Evolutionary conservation across 2,888 invertebrate species (phyloP).

Genomic region (Epinotia ramella): DNA sequence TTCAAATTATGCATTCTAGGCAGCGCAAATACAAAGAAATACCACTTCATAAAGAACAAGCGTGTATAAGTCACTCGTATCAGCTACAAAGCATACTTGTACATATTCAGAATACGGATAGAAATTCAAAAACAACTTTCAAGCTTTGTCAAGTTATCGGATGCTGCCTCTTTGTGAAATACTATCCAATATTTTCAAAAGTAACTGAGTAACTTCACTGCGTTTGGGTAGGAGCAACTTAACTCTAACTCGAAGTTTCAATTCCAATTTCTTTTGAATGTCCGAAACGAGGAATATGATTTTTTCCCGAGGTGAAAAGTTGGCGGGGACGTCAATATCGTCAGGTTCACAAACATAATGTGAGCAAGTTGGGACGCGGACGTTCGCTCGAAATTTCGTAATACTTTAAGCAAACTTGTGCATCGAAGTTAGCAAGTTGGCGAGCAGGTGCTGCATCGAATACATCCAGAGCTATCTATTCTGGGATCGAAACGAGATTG

Average conservation of each 20-base stretch:
- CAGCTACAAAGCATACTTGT: conserved; percentile 32
- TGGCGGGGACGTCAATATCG: conserved; percentile 66
- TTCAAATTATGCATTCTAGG: background rate
- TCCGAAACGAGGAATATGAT: conserved; percentile 58
- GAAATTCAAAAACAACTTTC: conserved; percentile 65
- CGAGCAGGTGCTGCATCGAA: conserved; percentile 78
- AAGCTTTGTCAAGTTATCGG: conserved; percentile 63
- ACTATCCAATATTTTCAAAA: conserved; percentile 67
- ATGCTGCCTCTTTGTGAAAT: conserved; percentile 66
- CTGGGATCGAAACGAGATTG: conserved; percentile 40
- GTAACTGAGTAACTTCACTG: conserved; percentile 61
- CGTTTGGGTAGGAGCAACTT: conserved; percentile 54
- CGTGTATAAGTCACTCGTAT: conserved; percentile 20
- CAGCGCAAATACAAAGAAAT: conserved; percentile 18
- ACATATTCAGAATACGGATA: conserved; percentile 48
- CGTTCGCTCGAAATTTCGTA: conserved; percentile 76
- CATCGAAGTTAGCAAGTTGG: conserved; percentile 69
- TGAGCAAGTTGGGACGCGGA: conserved; percentile 62
- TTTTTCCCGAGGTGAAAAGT: conserved; percentile 66
- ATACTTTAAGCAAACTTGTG: conserved; percentile 80
- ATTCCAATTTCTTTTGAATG: conserved; percentile 61
- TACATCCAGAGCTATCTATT: conserved; percentile 59
- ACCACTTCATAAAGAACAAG: conserved; percentile 13
- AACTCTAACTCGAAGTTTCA: conserved; percentile 53
- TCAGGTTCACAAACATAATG: conserved; percentile 75